A percentile compares a stretch with the other conserved stretches of the same genome.
Conservation (phyloP, 2,113 vertebrate species). For the Cynocephalus volans region DNA sequence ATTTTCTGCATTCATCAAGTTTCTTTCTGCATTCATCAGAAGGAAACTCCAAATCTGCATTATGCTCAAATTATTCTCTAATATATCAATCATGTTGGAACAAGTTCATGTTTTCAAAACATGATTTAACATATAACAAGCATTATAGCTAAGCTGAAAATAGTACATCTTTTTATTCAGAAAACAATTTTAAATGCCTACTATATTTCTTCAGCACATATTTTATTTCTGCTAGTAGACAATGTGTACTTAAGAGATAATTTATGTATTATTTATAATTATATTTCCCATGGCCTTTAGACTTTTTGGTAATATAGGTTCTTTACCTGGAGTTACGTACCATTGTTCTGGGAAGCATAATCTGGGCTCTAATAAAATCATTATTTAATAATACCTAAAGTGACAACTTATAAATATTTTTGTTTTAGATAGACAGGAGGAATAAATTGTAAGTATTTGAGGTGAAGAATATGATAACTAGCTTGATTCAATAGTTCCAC, state of each 20-base stretch:
- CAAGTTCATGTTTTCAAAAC: background rate
- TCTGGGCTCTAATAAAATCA: background rate
- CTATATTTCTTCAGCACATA: background rate
- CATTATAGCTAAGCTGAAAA: background rate
- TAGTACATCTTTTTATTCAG: background rate
- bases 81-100: background rate
- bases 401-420: background rate
- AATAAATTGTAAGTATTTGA: background rate
- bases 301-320: background rate
- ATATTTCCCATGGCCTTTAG: background rate
- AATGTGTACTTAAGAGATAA: background rate
- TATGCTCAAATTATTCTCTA: background rate
- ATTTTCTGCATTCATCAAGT: background rate
- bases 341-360: background rate
- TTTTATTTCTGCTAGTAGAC: background rate
- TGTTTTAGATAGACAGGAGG: background rate
- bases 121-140: background rate
- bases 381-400: background rate
- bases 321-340: background rate
- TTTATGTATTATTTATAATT: background rate
- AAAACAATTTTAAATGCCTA: slow-evolving; percentile 19
- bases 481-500: background rate
- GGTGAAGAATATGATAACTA: background rate
- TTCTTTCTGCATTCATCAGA: background rate
- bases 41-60: background rate